phyloP scores from a whole-genome alignment of 2,113 vertebrate species.

The Anthoscopus minutus region DNA sequence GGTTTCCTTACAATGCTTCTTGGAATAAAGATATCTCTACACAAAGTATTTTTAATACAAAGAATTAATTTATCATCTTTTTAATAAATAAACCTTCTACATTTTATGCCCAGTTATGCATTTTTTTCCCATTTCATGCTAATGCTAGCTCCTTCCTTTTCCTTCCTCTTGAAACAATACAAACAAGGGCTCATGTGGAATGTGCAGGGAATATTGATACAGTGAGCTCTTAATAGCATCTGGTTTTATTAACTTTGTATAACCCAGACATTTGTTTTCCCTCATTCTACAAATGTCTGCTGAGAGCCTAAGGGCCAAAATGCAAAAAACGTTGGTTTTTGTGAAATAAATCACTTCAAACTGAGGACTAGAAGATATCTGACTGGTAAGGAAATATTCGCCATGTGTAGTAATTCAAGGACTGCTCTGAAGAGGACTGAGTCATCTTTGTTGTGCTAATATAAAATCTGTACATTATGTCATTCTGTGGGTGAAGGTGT shows the following conservation, averaged over 20 bases:
- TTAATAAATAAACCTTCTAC: not conserved
- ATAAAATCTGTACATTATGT: not conserved
- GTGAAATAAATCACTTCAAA: conserved; percentile 10
- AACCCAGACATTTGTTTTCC: not conserved
- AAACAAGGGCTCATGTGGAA: not conserved
- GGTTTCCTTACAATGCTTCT: not conserved
- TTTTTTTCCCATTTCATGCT: not conserved
- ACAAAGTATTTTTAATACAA: not conserved
- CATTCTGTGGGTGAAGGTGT: not conserved
- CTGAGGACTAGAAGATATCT: not conserved
- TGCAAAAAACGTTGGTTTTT: not conserved
- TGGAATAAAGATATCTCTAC: not conserved
- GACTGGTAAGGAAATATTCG: not conserved
- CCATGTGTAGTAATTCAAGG: not conserved
- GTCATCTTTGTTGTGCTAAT: not conserved
- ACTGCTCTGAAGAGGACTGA: not conserved
- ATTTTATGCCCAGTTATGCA: not conserved
- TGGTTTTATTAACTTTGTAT: not conserved
- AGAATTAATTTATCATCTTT: not conserved
- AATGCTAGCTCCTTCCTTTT: not conserved
- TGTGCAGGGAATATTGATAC: not conserved
- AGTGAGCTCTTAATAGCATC: not conserved
- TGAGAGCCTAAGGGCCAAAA: not conserved
- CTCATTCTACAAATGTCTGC: not conserved
- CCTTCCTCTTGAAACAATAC: not conserved